Evolutionary conservation across 2,888 invertebrate genomes (phyloP), one percentile per base, ranked within the genome.

Genomic region (Archips crataeganus): DNA sequence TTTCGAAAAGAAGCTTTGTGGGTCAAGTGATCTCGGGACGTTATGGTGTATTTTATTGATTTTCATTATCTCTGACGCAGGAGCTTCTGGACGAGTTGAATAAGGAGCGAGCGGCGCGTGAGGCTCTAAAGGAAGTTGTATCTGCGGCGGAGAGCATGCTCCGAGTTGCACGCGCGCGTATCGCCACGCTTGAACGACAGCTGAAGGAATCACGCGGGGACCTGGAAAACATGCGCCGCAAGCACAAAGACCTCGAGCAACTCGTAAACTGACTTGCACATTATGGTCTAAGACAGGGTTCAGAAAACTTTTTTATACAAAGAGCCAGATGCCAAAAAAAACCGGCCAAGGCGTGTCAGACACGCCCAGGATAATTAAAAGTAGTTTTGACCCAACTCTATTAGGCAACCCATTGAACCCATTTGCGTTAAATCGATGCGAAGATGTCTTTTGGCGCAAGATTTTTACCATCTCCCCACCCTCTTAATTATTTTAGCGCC

Each of bases 211-310:
- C 83, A n/a, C 85, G 85, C 61, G 77, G 82, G 1, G 91, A 92
- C 39, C 82, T 92, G 34, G 93, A 93, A 3, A 75, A 80, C 2
- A 75, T 87, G 42, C 85, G 84, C 64, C 88, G 87, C 79, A 94
- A 92, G 80, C 89, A 91, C 74, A 92, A 89, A 79, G 94, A 94
- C 76, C 85, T 91, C 78, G 93, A 94, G 81, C 90, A 90, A 85
- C 87, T 92, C 81, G 94, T 94, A 89, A 91, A 85, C 82, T 85
- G 82, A 82, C 84, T 79, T 79, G 81, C 84, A 83, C 81, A 84
- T 4, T 6, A 6, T 6, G 39, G 6, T 39, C 39, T 39, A 39
- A 23, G 23, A 23, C 23, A 23, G 23, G 23, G 23, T 23, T 23
- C 23, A 23, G 23, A 0, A 23, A 23, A 23, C 23, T 23, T 23